Conservation (phyloP, 1,140 invertebrate genomes). For the Chymomyza costata region DNA sequence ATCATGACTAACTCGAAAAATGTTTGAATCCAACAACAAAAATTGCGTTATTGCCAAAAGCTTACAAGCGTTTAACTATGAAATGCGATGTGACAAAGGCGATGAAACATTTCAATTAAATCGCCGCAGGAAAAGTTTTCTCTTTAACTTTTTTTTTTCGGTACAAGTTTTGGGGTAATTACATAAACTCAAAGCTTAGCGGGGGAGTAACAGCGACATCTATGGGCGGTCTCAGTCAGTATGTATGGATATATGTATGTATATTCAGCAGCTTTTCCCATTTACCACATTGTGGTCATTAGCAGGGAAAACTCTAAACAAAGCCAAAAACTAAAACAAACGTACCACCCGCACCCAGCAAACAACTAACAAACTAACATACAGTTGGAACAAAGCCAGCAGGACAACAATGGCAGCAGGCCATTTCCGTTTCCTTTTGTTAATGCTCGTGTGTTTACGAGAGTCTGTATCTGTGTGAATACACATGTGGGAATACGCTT, state of each 20-base stretch:
- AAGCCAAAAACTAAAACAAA: no score
- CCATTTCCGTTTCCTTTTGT: conserved; percentile 56
- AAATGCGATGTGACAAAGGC: no score
- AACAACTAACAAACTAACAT: no score
- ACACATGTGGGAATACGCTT: conserved; percentile 5
- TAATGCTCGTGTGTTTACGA: conserved; percentile 31
- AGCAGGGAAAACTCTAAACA: conserved; percentile 46
- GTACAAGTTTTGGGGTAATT: no score
- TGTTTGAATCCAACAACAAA: no score
- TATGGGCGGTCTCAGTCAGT: conserved; percentile 20
- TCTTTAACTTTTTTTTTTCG: conserved; percentile 39
- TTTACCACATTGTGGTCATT: conserved; percentile 32
- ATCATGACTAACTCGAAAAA: no score
- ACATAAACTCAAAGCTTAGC: no score
- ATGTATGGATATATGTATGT: not conserved
- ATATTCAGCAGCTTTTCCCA: conserved; percentile 5
- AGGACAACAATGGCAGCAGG: conserved; percentile 50
- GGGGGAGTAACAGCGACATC: no score
- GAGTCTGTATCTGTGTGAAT: no score
- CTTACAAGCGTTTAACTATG: no score
- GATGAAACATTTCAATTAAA: conserved; percentile 71
- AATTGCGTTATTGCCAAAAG: no score
- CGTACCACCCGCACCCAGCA: no score
- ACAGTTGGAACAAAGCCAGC: conserved; percentile 36
- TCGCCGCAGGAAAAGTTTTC: conserved; percentile 36